A percentile compares a stretch with the other conserved stretches of the same genome.
Evolutionary conservation across 2,888 invertebrate species (phyloP).

Genomic region (Aphidoletes aphidimyza): DNA sequence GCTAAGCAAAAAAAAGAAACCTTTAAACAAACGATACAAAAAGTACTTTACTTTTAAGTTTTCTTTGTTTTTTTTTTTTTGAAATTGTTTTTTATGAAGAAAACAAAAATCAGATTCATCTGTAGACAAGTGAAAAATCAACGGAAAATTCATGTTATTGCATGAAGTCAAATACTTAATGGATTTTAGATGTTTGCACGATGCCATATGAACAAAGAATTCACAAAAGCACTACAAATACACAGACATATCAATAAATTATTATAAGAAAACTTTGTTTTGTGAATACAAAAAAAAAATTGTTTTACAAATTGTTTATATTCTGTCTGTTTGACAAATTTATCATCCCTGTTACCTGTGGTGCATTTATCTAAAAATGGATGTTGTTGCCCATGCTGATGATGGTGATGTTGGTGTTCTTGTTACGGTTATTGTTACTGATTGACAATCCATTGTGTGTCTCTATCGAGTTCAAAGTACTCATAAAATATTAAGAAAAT

Average conservation of each 20-base stretch:
- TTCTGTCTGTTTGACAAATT: too few species aligned
- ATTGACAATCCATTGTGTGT: constrained; percentile 2
- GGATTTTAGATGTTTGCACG: not conserved
- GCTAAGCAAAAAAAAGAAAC: too few species aligned
- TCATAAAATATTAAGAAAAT: not conserved
- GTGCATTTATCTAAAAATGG: not conserved
- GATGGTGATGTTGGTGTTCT: not conserved
- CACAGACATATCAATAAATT: not conserved
- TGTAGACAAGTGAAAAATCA: not conserved
- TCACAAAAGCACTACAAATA: not conserved
- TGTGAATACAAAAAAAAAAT: not conserved
- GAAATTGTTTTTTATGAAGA: too few species aligned
- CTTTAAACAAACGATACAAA: too few species aligned
- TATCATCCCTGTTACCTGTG: too few species aligned
- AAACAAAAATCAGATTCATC: not conserved
- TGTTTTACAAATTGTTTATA: too few species aligned
- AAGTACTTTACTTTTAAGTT: too few species aligned
- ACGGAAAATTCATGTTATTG: not conserved
- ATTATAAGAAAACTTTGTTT: not conserved
- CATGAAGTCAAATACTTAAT: constrained; percentile 4
- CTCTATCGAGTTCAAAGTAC: not conserved
- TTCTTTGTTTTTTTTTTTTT: too few species aligned
- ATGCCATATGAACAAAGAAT: not conserved
- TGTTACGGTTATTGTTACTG: not conserved
- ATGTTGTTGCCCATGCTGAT: not conserved